Conservation (phyloP, 1,140 invertebrate species). For the Drosophila ananassae region DNA sequence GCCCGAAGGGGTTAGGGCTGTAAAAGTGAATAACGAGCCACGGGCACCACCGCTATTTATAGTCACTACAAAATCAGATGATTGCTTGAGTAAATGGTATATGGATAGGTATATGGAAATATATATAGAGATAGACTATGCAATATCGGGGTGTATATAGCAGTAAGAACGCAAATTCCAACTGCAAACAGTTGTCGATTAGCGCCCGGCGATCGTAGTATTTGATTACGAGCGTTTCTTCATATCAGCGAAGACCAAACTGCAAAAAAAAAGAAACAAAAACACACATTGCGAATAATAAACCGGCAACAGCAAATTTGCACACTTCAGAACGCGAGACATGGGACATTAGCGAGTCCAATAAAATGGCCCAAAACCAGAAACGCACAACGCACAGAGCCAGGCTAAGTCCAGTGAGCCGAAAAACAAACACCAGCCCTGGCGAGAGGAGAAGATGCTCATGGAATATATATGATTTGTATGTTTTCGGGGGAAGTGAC, state of each 20-base stretch:
- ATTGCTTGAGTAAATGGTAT: slow-evolving; percentile 12
- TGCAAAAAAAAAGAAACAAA: slow-evolving; percentile 19
- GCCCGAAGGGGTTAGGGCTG: slow-evolving; percentile 1
- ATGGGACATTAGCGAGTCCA: slow-evolving; percentile 22
- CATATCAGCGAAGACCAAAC: slow-evolving; percentile 49
- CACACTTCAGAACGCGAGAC: slow-evolving; percentile 8
- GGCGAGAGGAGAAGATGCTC: background rate
- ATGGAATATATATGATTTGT: background rate
- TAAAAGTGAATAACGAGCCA: slow-evolving; percentile 1
- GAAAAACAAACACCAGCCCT: background rate
- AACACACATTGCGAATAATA: slow-evolving; percentile 4
- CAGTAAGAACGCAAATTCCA: slow-evolving; percentile 55
- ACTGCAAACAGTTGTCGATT: slow-evolving; percentile 73
- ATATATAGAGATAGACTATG: background rate
- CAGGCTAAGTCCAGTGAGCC: background rate
- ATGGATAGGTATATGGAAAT: slow-evolving; percentile 4
- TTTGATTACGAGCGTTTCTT: slow-evolving; percentile 58
- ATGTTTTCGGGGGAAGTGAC: slow-evolving; percentile 8
- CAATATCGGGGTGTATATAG: slow-evolving; percentile 1
- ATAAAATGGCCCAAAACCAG: slow-evolving; percentile 4
- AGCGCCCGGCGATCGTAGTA: slow-evolving; percentile 55
- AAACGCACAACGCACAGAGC: background rate
- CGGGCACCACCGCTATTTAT: slow-evolving; percentile 23
- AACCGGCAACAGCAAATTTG: slow-evolving; percentile 14
- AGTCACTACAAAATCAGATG: slow-evolving; percentile 7